A percentile compares a stretch with the other conserved stretches of the same genome.
Evolutionary conservation across 2,113 vertebrate genomes (phyloP).

Genomic region (Sminthopsis crassicaudata): DNA sequence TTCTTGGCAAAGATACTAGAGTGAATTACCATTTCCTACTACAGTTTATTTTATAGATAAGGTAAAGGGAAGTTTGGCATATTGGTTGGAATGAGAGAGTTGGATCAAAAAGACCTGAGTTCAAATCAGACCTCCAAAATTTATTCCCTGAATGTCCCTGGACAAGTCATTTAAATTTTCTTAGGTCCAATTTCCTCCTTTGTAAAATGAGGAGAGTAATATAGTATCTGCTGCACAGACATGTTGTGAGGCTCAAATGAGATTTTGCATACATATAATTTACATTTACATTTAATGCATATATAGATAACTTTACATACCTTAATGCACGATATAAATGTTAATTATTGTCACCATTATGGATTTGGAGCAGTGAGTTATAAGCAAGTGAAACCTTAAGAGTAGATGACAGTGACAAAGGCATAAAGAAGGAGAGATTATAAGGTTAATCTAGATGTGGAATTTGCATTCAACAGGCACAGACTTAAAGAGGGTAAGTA

Average conservation of each 20-base stretch:
- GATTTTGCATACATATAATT: neutral
- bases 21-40: neutral
- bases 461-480: no score
- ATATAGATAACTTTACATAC: neutral
- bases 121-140: neutral
- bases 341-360: neutral
- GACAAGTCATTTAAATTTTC: neutral
- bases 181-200: neutral
- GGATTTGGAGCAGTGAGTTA: neutral
- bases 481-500: no score
- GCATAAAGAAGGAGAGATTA: neutral
- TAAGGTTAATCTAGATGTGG: no score
- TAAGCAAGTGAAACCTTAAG: neutral
- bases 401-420: neutral
- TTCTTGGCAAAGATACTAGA: neutral
- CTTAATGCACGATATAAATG: neutral
- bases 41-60: neutral
- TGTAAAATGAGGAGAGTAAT: neutral
- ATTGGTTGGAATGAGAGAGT: neutral
- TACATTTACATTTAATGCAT: neutral
- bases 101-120: neutral
- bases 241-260: slow-evolving; percentile 22
- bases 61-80: neutral
- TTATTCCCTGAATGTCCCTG: neutral
- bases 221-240: neutral